phyloP scores from a whole-genome alignment of 2,797 vertebrate genomes.

The Pelobates cultripes region DNA sequence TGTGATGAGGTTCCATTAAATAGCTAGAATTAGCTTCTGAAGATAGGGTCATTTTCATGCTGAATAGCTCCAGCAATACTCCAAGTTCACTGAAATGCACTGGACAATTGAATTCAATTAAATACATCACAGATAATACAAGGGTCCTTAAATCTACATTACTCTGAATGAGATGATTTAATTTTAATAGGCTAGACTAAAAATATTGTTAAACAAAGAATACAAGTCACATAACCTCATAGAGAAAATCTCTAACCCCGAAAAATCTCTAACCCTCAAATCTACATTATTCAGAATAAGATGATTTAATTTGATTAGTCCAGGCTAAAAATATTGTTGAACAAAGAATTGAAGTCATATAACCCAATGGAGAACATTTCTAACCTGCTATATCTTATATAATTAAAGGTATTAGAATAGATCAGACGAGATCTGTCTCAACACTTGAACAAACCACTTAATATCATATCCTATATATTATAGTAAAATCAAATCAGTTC shows the following conservation, averaged over 20 bases:
- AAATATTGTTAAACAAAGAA: background rate
- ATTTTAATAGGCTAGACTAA: background rate
- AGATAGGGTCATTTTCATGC: background rate
- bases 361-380: background rate
- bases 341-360: background rate
- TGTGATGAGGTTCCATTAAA: background rate
- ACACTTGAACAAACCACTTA: background rate
- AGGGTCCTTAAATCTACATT: background rate
- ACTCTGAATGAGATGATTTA: background rate
- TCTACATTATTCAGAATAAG: background rate
- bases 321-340: background rate
- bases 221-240: background rate
- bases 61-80: background rate
- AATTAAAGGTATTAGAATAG: background rate
- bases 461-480: background rate
- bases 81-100: background rate
- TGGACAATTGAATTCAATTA: slow-evolving; percentile 1
- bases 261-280: background rate
- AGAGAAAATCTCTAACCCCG: background rate
- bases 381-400: background rate
- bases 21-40: background rate
- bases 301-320: background rate
- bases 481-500: background rate
- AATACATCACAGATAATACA: background rate
- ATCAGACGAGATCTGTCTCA: background rate